Evolutionary conservation across 2,888 invertebrate genomes (phyloP).

Genomic region (Rhagophthalmus giganteus): DNA sequence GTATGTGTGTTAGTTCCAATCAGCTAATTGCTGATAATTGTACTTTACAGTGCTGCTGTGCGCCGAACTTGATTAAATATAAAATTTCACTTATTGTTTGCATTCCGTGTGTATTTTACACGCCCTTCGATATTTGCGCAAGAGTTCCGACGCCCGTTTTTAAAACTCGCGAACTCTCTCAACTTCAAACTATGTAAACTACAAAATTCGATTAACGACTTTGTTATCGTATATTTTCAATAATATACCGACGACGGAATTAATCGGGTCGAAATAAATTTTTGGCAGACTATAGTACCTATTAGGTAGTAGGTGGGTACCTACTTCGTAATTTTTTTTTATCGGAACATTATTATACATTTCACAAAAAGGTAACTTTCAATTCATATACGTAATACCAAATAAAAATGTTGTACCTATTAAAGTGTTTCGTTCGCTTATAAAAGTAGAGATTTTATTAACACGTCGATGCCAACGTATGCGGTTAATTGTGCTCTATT

Average conservation of each 20-base stretch:
- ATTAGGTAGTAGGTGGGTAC: no score
- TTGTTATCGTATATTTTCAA: constrained; percentile 1
- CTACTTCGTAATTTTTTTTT: no score
- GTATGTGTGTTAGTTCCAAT: constrained; percentile 47
- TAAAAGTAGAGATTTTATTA: no score
- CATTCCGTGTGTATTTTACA: constrained; percentile 38
- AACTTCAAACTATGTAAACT: constrained; percentile 11
- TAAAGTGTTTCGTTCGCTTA: no score
- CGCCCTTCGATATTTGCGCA: constrained; percentile 36
- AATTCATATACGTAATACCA: no score
- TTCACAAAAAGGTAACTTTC: no score
- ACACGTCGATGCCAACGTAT: no score
- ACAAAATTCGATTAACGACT: constrained; percentile 14
- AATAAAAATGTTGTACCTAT: no score
- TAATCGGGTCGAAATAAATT: neutral
- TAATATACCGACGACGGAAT: neutral
- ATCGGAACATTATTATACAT: no score
- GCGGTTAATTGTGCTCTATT: no score
- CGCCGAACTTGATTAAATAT: constrained; percentile 46
- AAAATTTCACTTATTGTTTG: constrained; percentile 48
- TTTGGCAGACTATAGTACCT: no score
- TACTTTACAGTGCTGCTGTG: constrained; percentile 42
- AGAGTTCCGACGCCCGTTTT: constrained; percentile 31
- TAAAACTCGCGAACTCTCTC: constrained; percentile 21
- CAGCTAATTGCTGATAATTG: constrained; percentile 52